These are phyloP conservation scores for Meandrusa payeni DNA, from an alignment of 2,888 invertebrate species.

Conservation along the genomic window DNA sequence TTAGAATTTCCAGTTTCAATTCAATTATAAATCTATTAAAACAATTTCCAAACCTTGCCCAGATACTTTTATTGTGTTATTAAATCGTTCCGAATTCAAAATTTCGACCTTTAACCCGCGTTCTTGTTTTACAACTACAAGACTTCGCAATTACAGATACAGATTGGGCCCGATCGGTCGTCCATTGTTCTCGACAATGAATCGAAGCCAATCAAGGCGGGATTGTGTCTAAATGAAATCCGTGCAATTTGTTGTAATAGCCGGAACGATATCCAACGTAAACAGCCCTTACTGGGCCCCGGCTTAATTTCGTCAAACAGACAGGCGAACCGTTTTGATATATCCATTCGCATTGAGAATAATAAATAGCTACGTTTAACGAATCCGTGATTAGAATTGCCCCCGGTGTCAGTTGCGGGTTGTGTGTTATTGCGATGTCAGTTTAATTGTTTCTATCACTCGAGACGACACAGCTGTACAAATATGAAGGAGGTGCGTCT, in stretches of 20 bases:
- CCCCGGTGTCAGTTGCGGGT: constrained; percentile 44
- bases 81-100: constrained; percentile 4
- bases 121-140: constrained; percentile 5
- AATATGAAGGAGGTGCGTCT: neutral
- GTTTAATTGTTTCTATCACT: constrained; percentile 36
- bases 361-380: constrained; percentile 44
- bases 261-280: constrained; percentile 17
- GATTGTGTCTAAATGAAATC: constrained; percentile 28
- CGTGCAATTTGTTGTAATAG: constrained; percentile 23
- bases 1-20: too few relatives aligned
- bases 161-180: constrained; percentile 14
- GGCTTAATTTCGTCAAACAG: constrained; percentile 61
- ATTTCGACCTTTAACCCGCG: neutral
- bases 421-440: constrained; percentile 34
- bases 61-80: too few relatives aligned
- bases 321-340: constrained; percentile 54
- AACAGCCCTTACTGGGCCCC: constrained; percentile 14
- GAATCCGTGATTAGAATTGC: constrained; percentile 54
- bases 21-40: too few relatives aligned
- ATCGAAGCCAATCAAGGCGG: constrained; percentile 21
- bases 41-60: too few relatives aligned
- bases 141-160: constrained; percentile 16
- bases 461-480: neutral
- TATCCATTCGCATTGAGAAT: constrained; percentile 48
- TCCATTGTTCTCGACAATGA: constrained; percentile 18